Base-by-base conservation (phyloP, 1,140 invertebrate species). In the Orchestia grillus region DNA sequence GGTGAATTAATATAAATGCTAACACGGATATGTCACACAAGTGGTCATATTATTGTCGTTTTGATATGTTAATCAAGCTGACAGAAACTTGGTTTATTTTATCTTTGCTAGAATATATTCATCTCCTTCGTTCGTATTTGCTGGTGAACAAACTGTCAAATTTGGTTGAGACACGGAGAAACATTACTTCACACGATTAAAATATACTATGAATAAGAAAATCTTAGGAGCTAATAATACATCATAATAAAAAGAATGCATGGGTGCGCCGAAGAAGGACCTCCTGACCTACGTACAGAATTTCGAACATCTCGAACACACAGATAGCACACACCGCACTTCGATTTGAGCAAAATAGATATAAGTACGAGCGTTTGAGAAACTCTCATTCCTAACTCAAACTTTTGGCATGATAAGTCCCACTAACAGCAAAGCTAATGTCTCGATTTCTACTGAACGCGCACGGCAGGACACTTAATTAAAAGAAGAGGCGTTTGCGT, bases 271-370 rank as follows among this genome's bases (percentile, higher is more conserved):
- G 88, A 90, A 90, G 43, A 44, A 90, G 88, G 42, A 90, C n/a
- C 4, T 8, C 28, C 62, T 36, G 62, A 36, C 62, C 62, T 77
- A 77, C 62, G 62, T 23, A 36, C 62, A 77, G 62, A 77, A 77
- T 77, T 77, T 77, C 15, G 62, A 77, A 77, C 62, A 77, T 43
- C 3, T 90, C n/a, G 11, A 41, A 42, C 88, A 90, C 88, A 90
- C 88, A 44, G 16, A 90, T 3, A 90, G 88, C n/a, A 44, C 88
- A 90, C 88, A 90, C 43, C 88, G 23, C 88, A 90, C 19, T 94
- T 94, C 92, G 44, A 94, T 44, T 94, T 94, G 92, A 94, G 92
- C 92, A 94, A 94, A 94, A 94, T 44, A 94, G 92, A 94, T 94
- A 47, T 47, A 94, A 94, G 0, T 94, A 94, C 92, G 36, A 94